Conservation (phyloP, 1,140 invertebrate genomes). For the Halyomorpha halys region DNA sequence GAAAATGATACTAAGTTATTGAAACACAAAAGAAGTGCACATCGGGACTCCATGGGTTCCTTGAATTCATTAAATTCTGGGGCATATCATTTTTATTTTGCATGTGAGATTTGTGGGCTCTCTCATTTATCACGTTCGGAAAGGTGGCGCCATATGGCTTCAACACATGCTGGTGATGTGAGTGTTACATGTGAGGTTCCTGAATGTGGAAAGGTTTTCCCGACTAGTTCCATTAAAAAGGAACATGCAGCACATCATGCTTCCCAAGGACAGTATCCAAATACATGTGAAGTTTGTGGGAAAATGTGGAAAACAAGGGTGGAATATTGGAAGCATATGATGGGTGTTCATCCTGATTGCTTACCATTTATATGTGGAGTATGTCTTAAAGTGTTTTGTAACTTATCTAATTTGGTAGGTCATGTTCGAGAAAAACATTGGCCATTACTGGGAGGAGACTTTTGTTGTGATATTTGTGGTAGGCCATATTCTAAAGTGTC, state of each 20-base stretch:
- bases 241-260: conserved; percentile 42
- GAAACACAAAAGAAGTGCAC: conserved; percentile 41
- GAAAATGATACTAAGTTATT: conserved; percentile 41
- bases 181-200: conserved; percentile 38
- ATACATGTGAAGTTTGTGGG: conserved; percentile 39
- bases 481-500: conserved; percentile 45
- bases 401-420: conserved; percentile 37
- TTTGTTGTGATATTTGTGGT: conserved; percentile 45
- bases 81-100: conserved; percentile 39
- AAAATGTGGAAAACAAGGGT: conserved; percentile 45
- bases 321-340: conserved; percentile 47
- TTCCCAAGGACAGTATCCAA: conserved; percentile 38
- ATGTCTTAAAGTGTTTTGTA: conserved; percentile 43
- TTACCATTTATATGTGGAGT: conserved; percentile 46
- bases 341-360: conserved; percentile 44
- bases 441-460: conserved; percentile 42
- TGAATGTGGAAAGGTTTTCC: conserved; percentile 43
- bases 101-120: conserved; percentile 43
- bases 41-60: conserved; percentile 30
- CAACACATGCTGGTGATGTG: conserved; percentile 37
- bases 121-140: conserved; percentile 44
- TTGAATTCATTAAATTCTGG: conserved; percentile 26
- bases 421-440: conserved; percentile 42
- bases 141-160: conserved; percentile 43
- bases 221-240: conserved; percentile 39